Conservation (phyloP, 2,888 invertebrate species). For the Archaeoteleia sp. region DNA sequence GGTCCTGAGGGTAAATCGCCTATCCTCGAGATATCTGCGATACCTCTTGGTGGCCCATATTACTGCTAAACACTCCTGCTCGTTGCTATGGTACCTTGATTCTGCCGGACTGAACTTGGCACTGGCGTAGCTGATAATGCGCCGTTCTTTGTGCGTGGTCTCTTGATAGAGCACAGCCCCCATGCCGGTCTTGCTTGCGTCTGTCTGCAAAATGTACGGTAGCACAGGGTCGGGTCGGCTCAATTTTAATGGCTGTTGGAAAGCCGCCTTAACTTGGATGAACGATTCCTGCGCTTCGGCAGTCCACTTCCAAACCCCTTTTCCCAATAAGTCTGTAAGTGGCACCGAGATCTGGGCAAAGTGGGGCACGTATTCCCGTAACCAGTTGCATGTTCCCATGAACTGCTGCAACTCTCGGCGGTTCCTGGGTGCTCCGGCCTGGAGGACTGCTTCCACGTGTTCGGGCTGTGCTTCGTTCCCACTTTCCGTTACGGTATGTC, state of each 20-base stretch:
- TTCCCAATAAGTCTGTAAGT: slow-evolving; percentile 14
- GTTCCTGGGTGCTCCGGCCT: slow-evolving; percentile 12
- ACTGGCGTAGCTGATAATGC: no score
- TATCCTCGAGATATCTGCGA: neutral
- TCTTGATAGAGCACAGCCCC: no score
- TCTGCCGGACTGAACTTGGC: slow-evolving; percentile 8
- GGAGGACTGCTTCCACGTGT: slow-evolving; percentile 1
- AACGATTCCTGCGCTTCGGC: slow-evolving; percentile 4
- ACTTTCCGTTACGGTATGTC: slow-evolving; percentile 39
- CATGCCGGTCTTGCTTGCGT: no score
- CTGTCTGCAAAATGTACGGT: no score
- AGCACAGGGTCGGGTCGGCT: slow-evolving; percentile 10
- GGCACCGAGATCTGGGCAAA: slow-evolving; percentile 7
- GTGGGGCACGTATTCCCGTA: slow-evolving; percentile 22
- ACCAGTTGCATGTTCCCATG: slow-evolving; percentile 39
- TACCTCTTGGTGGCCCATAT: neutral
- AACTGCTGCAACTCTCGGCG: slow-evolving; percentile 21
- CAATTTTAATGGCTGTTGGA: neutral
- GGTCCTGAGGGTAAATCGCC: slow-evolving; percentile 25
- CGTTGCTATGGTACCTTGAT: slow-evolving; percentile 18
- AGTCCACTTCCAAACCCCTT: slow-evolving; percentile 9
- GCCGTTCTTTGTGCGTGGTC: no score
- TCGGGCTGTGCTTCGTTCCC: no score
- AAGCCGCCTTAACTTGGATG: neutral
- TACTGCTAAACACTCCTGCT: no score